Evolutionary conservation across 2,797 vertebrate genomes (phyloP).

Genomic region (Fratercula arctica): DNA sequence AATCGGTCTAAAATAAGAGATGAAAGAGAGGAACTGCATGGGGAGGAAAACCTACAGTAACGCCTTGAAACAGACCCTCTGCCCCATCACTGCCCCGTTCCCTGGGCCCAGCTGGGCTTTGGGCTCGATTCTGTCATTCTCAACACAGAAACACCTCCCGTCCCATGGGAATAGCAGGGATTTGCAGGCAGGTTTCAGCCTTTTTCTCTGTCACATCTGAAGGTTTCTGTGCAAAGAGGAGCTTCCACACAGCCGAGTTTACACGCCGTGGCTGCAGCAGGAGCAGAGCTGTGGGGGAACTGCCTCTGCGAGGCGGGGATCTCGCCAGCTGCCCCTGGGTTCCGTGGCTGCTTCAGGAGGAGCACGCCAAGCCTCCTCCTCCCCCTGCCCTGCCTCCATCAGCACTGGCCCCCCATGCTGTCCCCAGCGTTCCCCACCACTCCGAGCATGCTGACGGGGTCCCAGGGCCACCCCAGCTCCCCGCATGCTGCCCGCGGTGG

Average conservation of each 20-base stretch:
- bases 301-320: no score
- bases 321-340: not conserved
- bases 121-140: not conserved
- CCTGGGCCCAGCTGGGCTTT: not conserved
- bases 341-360: not conserved
- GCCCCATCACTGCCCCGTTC: fast-evolving
- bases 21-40: not conserved
- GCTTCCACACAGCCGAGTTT: not conserved
- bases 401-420: not conserved
- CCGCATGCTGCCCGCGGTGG: fast-evolving
- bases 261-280: no score
- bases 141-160: not conserved
- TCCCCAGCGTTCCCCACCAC: not conserved
- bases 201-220: not conserved
- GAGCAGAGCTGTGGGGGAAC: no score
- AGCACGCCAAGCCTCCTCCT: not conserved
- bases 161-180: not conserved
- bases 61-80: not conserved
- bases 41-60: not conserved
- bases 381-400: not conserved
- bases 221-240: not conserved
- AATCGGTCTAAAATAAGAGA: not conserved
- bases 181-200: not conserved
- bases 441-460: not conserved
- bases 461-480: not conserved